Evolutionary conservation across 1,140 invertebrate species (phyloP).

Genomic region (Achatina immaculata): DNA sequence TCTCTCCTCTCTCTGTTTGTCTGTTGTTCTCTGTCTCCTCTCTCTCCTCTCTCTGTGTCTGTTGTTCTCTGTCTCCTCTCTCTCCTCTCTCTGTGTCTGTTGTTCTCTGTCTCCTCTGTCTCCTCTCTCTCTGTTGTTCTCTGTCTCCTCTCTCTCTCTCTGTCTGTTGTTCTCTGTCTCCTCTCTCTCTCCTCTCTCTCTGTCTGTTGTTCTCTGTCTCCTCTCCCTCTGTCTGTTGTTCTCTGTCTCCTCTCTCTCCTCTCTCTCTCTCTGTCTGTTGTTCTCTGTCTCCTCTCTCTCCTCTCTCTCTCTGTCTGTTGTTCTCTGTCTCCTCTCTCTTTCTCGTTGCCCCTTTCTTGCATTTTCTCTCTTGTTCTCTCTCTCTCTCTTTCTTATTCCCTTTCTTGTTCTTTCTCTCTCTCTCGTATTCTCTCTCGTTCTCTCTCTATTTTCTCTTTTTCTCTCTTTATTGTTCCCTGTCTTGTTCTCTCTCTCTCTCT

Average conservation of each 20-base stretch:
- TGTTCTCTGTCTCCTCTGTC: no score
- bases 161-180: background rate
- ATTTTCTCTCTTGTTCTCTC: background rate
- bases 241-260: background rate
- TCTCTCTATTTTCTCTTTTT: background rate
- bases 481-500: background rate
- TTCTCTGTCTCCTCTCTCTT: background rate
- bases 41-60: no score
- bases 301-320: background rate
- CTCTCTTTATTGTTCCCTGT: background rate
- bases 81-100: conserved; percentile 2
- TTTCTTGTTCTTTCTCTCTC: background rate
- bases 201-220: background rate
- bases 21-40: conserved; percentile 29
- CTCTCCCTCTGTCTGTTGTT: background rate
- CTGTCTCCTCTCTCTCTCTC: background rate
- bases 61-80: conserved; percentile 20
- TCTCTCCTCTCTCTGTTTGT: no score
- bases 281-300: background rate
- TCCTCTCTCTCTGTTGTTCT: conserved; percentile 1
- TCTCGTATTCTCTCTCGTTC: background rate
- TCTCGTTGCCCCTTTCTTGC: background rate
- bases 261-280: no score
- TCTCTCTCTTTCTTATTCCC: background rate
- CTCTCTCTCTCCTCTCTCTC: background rate